Conservation (phyloP, 2,797 vertebrate species). For the Neosilurus hyrtlii region DNA sequence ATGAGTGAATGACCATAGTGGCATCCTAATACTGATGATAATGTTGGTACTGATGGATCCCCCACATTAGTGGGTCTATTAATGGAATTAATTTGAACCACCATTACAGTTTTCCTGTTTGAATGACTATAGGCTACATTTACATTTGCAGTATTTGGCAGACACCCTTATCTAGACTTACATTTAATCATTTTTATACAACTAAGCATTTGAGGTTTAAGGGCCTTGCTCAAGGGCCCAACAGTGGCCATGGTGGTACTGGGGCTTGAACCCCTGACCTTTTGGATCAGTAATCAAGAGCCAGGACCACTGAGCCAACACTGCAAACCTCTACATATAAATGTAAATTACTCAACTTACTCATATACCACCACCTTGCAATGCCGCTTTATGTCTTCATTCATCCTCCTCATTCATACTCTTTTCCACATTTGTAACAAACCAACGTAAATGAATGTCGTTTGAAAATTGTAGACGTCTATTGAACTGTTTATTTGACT, state of each 20-base stretch:
- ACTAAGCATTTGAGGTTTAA: too few species aligned
- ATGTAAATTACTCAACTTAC: background rate
- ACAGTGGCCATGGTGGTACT: too few species aligned
- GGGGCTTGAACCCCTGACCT: too few species aligned
- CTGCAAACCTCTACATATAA: background rate
- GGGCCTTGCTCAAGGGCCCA: too few species aligned
- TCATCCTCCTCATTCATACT: background rate
- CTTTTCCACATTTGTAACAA: background rate
- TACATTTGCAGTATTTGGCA: too few species aligned
- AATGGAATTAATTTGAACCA: conserved; percentile 2
- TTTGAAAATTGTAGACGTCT: conserved; percentile 46
- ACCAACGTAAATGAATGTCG: background rate
- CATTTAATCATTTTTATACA: too few species aligned
- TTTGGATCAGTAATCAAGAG: too few species aligned
- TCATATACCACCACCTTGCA: background rate
- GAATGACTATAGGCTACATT: too few species aligned
- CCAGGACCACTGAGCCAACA: too few species aligned
- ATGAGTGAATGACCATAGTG: background rate
- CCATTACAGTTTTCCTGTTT: background rate
- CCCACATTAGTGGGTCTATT: background rate
- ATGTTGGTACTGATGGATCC: background rate
- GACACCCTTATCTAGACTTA: too few species aligned
- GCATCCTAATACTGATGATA: background rate
- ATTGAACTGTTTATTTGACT: conserved; percentile 68
- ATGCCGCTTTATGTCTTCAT: background rate